phyloP scores from a whole-genome alignment of 1,140 invertebrate genomes.

The Aphidius ervi region DNA sequence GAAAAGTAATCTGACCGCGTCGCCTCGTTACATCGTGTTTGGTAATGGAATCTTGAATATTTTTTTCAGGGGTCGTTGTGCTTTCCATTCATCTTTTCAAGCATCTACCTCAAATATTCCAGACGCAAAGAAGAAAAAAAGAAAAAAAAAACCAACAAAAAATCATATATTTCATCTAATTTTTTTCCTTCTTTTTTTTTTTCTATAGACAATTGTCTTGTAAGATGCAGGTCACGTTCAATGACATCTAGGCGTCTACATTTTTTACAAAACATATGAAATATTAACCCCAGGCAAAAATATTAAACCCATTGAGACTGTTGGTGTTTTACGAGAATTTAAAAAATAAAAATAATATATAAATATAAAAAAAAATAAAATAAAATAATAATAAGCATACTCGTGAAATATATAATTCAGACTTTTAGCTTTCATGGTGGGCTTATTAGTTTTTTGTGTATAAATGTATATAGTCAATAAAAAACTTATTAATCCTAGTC shows the following conservation, averaged over 20 bases:
- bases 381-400: conserved; percentile 28
- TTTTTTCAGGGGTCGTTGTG: conserved; percentile 5
- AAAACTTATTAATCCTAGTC: conserved; percentile 43
- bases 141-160: no score
- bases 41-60: background rate
- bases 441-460: conserved; percentile 43
- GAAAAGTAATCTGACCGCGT: conserved; percentile 50
- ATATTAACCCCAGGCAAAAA: conserved; percentile 21
- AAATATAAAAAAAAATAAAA: no score
- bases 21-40: conserved; percentile 14
- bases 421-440: conserved; percentile 18
- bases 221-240: conserved; percentile 9
- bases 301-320: conserved; percentile 37
- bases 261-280: background rate
- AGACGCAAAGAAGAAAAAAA: background rate
- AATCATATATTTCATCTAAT: no score
- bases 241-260: conserved; percentile 9
- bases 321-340: conserved; percentile 20
- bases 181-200: background rate
- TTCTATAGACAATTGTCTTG: conserved; percentile 4
- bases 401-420: conserved; percentile 47
- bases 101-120: conserved; percentile 1
- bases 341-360: no score
- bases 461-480: conserved; percentile 42
- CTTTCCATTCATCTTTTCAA: conserved; percentile 21